Base-by-base conservation (phyloP, 2,888 invertebrate genomes). In the Chouioia cunea region DNA sequence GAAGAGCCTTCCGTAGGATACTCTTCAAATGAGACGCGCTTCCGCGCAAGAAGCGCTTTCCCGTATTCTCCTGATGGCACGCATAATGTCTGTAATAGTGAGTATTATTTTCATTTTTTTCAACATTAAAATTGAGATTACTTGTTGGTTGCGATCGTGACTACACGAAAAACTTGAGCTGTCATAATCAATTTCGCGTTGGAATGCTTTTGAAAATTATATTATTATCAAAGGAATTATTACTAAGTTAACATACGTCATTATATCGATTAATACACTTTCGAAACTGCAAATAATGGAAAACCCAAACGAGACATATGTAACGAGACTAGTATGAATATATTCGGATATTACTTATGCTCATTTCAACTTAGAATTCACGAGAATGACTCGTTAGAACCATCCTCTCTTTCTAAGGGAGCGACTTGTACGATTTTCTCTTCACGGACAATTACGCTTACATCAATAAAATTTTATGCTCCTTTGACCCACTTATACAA, bases 1-100 rank as follows among this genome's bases (percentile, higher is more conserved):
- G 97, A 78, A 90, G 96, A 82, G 97, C 97, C 74, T 98, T 98
- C 86, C 91, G 97, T 77, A 92, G 97, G 86, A 97, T 98, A 88
- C 89, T 98, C 86, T 97, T 96, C 88, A 97, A 96, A 92, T 96
- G 56, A 73, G 52, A 15, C 36, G 56, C 23, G 58, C 4, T 36
- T 36, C 36, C 36, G 36, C 36, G 22, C 53, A 53, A 10, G 53
- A 20, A 22, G 20, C 36, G 36, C 36, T 36, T 36, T 10, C 36
- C 36, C 10, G 36, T 36, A 36, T 36, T 58, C n/a, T 46, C 27
- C n/a, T 16, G 18, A 12, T 15, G 46, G 36, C 44, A 27, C 20
- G 23, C 46, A 47, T n/a, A 27, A 27, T 43, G 50, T 50, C 52
- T 52, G 43, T 36, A 2, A 18, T 15, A 52, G 65, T 65, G 10